Evolutionary conservation across 2,113 vertebrate genomes (phyloP), one percentile per base, ranked within the genome.

Genomic region (Erinaceus europaeus): DNA sequence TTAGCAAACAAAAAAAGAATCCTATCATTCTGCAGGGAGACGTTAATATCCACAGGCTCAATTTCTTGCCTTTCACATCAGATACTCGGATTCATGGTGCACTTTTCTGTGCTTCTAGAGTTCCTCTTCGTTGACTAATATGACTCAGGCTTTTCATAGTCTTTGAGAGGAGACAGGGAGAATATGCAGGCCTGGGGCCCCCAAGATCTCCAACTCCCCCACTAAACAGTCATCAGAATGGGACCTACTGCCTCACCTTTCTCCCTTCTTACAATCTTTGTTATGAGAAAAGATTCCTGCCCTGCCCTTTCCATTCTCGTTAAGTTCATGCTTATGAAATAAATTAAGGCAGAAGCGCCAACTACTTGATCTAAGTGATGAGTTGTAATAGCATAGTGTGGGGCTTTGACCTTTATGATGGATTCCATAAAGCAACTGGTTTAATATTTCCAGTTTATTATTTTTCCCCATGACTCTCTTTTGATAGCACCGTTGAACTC

Each of bases 351-450:
- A 67, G 46, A 85, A 65, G 55, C 81, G 44, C 61, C 48, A 77
- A 88, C 78, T 46, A 72, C 74, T 72, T 82, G 82, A 79, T 87
- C 50, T 88, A 89, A 91, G 46, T 87, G 77, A 79, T 84, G 34
- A 62, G 44, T 89, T 82, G 10, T 67, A 91, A 83, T n/a, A 78
- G 44, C 13, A 25, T 27, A 76, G 42, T 42, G 67, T 88, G 61
- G 25, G 32, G 38, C 67, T 89, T 29, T 93, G 94, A 78, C 77
- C 80, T 92, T 91, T 88, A 25, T 71, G 57, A 78, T 91, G 55
- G 48, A 75, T 89, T 91, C 32, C 75, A 69, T 84, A 67, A 87
- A 44, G 59, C 29, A 71, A 23, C 32, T 48, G 52, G 42, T 21
- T 91, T 85, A 72, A 91, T 73, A 82, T 77, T 86, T 81, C 40